Evolutionary conservation across 2,113 vertebrate species (phyloP).

Genomic region (Plecturocebus donacophilus): DNA sequence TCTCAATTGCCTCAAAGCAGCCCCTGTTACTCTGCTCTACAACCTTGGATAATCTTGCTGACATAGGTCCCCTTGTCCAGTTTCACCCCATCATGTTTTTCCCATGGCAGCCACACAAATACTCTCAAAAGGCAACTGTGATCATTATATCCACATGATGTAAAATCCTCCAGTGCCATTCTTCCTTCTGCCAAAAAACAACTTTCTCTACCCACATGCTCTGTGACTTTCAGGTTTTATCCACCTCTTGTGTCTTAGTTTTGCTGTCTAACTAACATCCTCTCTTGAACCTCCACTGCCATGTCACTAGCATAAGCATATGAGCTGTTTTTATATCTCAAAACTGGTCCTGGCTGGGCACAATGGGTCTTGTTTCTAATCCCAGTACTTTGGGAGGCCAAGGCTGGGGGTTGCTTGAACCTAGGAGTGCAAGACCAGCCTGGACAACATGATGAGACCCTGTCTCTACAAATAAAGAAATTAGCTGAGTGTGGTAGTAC

Average conservation of each 20-base stretch:
- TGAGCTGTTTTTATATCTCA: background rate
- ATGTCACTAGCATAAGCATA: background rate
- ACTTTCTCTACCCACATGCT: background rate
- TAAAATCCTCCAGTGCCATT: background rate
- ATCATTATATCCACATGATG: accelerated
- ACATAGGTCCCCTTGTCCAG: accelerated
- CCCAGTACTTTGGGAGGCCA: too few relatives aligned
- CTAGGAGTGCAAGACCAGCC: too few relatives aligned
- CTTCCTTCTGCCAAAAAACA: background rate
- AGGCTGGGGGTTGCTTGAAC: too few relatives aligned
- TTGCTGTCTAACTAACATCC: background rate
- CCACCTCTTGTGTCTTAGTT: background rate
- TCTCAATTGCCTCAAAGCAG: background rate
- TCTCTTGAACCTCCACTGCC: background rate
- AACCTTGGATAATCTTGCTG: background rate
- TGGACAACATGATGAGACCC: too few relatives aligned
- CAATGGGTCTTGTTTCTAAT: too few relatives aligned
- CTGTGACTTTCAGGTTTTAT: background rate
- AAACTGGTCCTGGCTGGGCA: background rate
- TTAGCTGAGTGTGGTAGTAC: too few relatives aligned
- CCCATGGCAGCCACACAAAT: too few relatives aligned
- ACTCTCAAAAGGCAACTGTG: background rate
- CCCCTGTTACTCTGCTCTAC: too few relatives aligned
- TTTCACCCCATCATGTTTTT: background rate
- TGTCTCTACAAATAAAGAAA: too few relatives aligned